phyloP scores from a whole-genome alignment of 2,113 vertebrate genomes.

The Ciconia maguari region DNA sequence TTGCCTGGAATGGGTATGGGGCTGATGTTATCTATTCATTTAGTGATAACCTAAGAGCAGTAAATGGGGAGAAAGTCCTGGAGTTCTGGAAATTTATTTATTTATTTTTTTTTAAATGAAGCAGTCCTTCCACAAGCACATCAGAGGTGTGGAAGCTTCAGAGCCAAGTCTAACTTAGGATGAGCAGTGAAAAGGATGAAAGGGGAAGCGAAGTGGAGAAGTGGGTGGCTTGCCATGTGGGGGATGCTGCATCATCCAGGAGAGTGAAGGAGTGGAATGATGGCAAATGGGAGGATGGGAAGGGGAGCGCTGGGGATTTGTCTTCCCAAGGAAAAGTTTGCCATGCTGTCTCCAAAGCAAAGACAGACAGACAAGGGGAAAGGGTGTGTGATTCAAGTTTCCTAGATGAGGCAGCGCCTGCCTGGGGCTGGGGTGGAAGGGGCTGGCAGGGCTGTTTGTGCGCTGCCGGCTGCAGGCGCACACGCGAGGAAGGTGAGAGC shows the following conservation, averaged over 20 bases:
- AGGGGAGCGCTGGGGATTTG: neutral
- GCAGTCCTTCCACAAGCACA: neutral
- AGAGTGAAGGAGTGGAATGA: neutral
- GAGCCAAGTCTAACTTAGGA: neutral
- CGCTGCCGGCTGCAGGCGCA: fast-evolving
- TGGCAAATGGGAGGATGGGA: neutral
- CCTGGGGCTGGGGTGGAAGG: neutral
- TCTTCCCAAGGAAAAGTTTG: neutral
- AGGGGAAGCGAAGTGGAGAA: neutral
- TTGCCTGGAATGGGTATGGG: neutral
- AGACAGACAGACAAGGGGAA: neutral
- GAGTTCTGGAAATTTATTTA: neutral
- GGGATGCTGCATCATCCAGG: neutral
- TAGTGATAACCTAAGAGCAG: neutral
- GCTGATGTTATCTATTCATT: neutral
- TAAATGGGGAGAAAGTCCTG: neutral
- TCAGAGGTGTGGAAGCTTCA: neutral
- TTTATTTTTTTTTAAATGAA: neutral
- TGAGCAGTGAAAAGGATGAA: neutral
- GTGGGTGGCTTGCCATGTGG: fast-evolving
- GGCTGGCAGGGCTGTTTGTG: neutral
- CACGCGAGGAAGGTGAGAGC: fast-evolving
- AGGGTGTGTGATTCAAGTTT: neutral
- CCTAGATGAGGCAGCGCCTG: neutral
- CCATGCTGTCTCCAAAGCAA: neutral